These are phyloP conservation scores for Drosophila lacertosa DNA, from an alignment of 1,140 invertebrate genomes.

Conservation along the genomic window DNA sequence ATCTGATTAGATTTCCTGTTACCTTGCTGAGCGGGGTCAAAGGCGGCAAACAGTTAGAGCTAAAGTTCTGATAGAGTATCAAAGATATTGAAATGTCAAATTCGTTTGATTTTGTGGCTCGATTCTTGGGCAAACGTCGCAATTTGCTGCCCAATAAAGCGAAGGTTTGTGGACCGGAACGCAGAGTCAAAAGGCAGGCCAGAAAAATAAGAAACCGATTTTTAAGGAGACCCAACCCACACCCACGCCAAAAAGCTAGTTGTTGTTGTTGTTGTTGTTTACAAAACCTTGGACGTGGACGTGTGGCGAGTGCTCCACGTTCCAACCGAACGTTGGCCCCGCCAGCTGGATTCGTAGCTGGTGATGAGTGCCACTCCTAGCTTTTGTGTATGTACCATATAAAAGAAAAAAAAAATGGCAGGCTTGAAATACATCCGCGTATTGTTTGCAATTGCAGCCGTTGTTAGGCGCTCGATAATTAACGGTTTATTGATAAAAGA, in stretches of 20 bases:
- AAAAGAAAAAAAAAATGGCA: constrained; percentile 33
- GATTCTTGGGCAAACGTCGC: constrained; percentile 30
- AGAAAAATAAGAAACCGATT: constrained; percentile 22
- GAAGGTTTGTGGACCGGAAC: constrained; percentile 70
- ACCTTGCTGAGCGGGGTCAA: too few species aligned
- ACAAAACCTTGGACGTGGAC: constrained; percentile 77
- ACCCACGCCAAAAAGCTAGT: constrained; percentile 56
- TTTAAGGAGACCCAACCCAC: constrained; percentile 55
- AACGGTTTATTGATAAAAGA: constrained; percentile 79
- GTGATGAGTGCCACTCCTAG: constrained; percentile 78
- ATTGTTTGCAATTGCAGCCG: constrained; percentile 70
- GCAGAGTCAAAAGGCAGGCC: constrained; percentile 33
- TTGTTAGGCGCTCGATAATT: constrained; percentile 64
- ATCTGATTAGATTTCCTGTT: too few species aligned
- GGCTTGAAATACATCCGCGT: constrained; percentile 75
- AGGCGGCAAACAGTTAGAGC: too few species aligned
- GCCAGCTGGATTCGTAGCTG: constrained; percentile 44
- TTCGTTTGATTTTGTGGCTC: constrained; percentile 6
- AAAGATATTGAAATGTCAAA: background rate
- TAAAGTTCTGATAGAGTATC: background rate
- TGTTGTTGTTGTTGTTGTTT: constrained; percentile 50
- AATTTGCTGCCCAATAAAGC: constrained; percentile 39
- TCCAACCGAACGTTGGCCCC: constrained; percentile 67
- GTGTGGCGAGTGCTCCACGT: constrained; percentile 28
- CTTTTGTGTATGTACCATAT: constrained; percentile 56